phyloP scores from a whole-genome alignment of 2,797 vertebrate species.

The Leptodactylus fallax region DNA sequence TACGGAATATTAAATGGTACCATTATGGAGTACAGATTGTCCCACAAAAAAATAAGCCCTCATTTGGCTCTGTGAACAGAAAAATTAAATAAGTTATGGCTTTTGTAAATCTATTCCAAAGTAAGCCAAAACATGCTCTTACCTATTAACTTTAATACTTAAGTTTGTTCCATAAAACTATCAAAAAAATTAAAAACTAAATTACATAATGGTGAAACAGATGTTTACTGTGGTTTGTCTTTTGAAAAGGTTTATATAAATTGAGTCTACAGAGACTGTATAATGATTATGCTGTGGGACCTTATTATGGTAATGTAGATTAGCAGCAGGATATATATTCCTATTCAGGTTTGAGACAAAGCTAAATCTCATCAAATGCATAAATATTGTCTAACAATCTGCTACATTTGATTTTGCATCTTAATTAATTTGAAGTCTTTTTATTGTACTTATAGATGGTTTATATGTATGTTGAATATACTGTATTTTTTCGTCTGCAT shows the following conservation, averaged over 20 bases:
- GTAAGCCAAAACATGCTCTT: too few species aligned
- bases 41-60: too few species aligned
- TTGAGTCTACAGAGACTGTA: neutral
- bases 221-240: neutral
- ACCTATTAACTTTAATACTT: too few species aligned
- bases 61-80: too few species aligned
- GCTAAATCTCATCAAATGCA: neutral
- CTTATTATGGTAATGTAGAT: neutral
- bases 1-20: too few species aligned
- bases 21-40: too few species aligned
- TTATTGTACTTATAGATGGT: neutral
- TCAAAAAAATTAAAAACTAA: neutral
- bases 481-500: neutral
- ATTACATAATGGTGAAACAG: neutral
- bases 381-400: neutral
- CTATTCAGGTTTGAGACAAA: neutral
- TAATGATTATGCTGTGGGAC: neutral
- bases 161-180: neutral
- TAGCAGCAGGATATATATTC: slow-evolving; percentile 7
- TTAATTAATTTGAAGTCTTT: neutral
- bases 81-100: too few species aligned
- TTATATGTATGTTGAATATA: too few species aligned
- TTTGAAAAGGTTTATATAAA: neutral
- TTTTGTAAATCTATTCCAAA: too few species aligned
- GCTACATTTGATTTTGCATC: neutral